phyloP scores from a whole-genome alignment of 2,113 vertebrate genomes.

The Neopipo cinnamomea region DNA sequence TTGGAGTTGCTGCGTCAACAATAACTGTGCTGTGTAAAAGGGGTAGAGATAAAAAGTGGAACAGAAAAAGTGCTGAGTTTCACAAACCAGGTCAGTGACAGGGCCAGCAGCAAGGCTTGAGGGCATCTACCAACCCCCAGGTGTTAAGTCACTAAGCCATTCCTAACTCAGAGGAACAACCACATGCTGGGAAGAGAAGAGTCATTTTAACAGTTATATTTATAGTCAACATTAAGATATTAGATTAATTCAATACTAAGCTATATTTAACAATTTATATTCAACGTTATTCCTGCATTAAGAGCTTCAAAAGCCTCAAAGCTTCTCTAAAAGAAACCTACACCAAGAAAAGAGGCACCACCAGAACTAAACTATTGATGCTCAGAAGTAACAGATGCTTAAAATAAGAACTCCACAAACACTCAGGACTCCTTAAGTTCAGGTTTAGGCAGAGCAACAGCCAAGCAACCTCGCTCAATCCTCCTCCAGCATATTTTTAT shows the following conservation, averaged over 20 bases:
- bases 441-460: fast-evolving
- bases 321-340: not conserved
- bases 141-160: no score
- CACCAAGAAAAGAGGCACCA: not conserved
- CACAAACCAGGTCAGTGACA: not conserved
- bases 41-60: fast-evolving
- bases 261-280: no score
- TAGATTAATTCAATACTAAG: no score
- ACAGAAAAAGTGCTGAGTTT: no score
- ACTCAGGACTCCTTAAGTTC: fast-evolving
- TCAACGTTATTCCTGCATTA: no score
- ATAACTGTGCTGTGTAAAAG: not conserved
- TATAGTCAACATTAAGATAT: no score
- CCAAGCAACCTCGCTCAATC: fast-evolving
- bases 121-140: no score
- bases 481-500: fast-evolving
- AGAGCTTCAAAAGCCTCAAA: not conserved
- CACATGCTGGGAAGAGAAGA: fast-evolving
- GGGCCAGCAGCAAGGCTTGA: not conserved
- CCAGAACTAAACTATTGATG: fast-evolving
- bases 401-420: not conserved
- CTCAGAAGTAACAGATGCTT: not conserved
- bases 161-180: not conserved
- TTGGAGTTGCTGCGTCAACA: not conserved
- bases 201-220: no score